Percentiles rank a stretch among this genome's conserved stretches.
Evolutionary conservation across 2,888 invertebrate species (phyloP).

Genomic region (Asteroscopus sphinx): DNA sequence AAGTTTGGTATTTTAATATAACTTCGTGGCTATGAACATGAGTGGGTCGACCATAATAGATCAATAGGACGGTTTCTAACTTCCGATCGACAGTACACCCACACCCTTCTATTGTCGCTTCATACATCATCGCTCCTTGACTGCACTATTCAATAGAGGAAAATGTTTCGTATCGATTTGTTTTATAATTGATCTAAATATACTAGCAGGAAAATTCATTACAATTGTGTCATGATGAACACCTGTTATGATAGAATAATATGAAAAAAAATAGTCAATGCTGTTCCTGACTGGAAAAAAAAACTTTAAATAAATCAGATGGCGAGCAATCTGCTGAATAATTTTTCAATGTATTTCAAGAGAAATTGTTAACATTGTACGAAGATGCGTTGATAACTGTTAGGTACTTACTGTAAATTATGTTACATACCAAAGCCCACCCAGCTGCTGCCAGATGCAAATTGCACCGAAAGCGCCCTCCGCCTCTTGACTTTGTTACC

Average conservation of each 20-base stretch:
- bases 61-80: slow-evolving; percentile 45
- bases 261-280: too few relatives aligned
- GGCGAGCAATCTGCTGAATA: too few relatives aligned
- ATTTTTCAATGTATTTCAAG: too few relatives aligned
- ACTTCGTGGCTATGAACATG: slow-evolving; percentile 9
- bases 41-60: slow-evolving; percentile 38
- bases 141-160: slow-evolving; percentile 28
- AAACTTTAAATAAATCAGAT: too few relatives aligned
- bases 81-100: slow-evolving; percentile 47
- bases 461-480: too few relatives aligned
- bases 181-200: slow-evolving; percentile 10
- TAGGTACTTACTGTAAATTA: background rate
- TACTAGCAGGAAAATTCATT: slow-evolving; percentile 31
- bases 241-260: background rate
- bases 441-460: too few relatives aligned
- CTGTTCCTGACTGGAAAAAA: too few relatives aligned
- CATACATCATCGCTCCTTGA: slow-evolving; percentile 30
- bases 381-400: background rate
- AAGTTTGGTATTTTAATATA: slow-evolving; percentile 19
- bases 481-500: too few relatives aligned
- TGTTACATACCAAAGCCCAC: background rate
- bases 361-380: too few relatives aligned
- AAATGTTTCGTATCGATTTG: slow-evolving; percentile 39
- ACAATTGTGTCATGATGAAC: slow-evolving; percentile 14
- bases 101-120: slow-evolving; percentile 46